Conservation (phyloP, 2,888 invertebrate species). For the Drosophila colorata region DNA sequence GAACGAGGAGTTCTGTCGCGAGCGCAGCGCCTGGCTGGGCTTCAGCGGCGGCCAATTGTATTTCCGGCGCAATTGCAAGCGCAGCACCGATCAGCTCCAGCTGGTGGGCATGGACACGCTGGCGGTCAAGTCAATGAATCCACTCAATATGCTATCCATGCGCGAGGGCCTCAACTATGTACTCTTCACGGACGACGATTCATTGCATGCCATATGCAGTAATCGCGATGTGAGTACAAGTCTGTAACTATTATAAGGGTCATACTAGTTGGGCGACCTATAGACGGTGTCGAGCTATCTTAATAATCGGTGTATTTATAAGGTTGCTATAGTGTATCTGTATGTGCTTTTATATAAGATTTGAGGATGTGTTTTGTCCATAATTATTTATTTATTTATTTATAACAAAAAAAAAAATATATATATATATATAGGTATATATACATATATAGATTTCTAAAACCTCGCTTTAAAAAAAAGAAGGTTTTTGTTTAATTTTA, state of each 20-base stretch:
- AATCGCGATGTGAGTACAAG: conserved; percentile 89
- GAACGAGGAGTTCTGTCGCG: conserved; percentile 93
- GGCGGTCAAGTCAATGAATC: conserved; percentile 85
- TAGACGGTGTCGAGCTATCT: too few relatives aligned
- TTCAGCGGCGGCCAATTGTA: conserved; percentile 93
- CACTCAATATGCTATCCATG: conserved; percentile 81
- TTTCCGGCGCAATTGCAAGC: conserved; percentile 88
- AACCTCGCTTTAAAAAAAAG: too few relatives aligned
- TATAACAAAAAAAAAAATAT: too few relatives aligned
- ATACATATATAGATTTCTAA: too few relatives aligned
- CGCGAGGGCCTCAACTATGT: conserved; percentile 84
- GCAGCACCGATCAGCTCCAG: conserved; percentile 85
- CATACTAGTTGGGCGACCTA: background rate
- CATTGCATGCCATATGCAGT: conserved; percentile 91
- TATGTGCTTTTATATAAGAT: too few relatives aligned
- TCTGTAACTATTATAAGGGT: background rate
- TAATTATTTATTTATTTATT: too few relatives aligned
- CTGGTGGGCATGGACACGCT: conserved; percentile 86
- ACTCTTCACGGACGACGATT: conserved; percentile 91
- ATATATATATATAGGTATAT: too few relatives aligned
- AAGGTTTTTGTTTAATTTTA: too few relatives aligned
- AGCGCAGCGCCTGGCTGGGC: conserved; percentile 93
- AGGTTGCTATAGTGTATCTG: too few relatives aligned
- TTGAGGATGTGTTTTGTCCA: too few relatives aligned
- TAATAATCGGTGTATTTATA: too few relatives aligned